Conservation (phyloP, 2,797 vertebrate genomes). For the Rhynchotus rufescens region DNA sequence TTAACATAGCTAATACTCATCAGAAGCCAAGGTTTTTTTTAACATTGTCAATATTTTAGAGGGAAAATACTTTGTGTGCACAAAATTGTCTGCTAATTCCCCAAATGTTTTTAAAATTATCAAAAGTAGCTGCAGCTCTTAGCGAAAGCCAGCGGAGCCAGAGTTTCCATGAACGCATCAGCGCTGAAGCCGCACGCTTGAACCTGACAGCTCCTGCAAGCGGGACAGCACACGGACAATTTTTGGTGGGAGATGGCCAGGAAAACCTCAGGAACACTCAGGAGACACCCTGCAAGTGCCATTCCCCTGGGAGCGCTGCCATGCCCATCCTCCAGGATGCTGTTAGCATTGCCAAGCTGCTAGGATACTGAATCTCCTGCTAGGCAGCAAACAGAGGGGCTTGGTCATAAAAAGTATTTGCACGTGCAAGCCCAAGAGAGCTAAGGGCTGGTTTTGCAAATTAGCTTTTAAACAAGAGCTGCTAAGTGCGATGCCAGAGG, state of each 20-base stretch:
- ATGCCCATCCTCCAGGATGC: background rate
- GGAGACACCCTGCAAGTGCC: background rate
- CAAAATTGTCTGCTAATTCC: conserved; percentile 17
- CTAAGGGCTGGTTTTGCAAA: background rate
- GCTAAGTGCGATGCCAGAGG: background rate
- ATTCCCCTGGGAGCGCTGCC: background rate
- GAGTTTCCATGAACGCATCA: background rate
- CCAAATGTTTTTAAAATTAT: conserved; percentile 14
- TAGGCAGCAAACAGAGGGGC: background rate
- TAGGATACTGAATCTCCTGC: background rate
- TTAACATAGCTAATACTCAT: background rate
- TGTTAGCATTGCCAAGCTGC: background rate
- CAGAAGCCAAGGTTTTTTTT: background rate
- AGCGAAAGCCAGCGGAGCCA: background rate
- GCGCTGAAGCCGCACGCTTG: background rate
- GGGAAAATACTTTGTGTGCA: background rate
- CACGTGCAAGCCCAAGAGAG: background rate
- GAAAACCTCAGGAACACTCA: background rate
- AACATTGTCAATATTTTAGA: background rate
- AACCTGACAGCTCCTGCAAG: background rate
- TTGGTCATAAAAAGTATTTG: background rate
- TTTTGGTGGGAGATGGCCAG: background rate
- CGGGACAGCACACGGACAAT: background rate
- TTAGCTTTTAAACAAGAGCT: background rate
- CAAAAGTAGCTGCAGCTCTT: background rate